Base-by-base conservation (phyloP, 37 sponge, comb jelly and placozoan genomes). In the Ephydatia muelleri region DNA sequence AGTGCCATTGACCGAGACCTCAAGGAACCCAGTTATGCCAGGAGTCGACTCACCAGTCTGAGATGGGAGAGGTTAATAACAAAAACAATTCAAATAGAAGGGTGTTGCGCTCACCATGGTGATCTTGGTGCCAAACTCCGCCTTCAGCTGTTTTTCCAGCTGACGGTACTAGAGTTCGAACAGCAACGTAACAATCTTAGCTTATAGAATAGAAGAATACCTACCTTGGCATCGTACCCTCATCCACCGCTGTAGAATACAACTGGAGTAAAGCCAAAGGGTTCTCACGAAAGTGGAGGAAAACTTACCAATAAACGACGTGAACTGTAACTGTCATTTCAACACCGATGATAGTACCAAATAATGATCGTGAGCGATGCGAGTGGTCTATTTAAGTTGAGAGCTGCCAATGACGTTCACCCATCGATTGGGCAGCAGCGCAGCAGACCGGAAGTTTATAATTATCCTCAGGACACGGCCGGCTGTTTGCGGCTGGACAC, bases 151-250 rank as follows among this genome's bases (percentile, higher is more conserved):
- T 13, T 57, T 57, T 57, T 57, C 19, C 19, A 57, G 57, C 57
- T 57, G 57, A 57, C 19, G 19, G 57, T 57, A 57, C 57, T 57
- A 14, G 57, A 57, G n/a, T 57, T 13, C 57, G 16, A 57, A 57
- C n/a, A n/a, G n/a, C n/a, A n/a, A n/a, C n/a, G n/a, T n/a, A n/a
- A n/a, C n/a, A n/a, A n/a, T n/a, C n/a, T n/a, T n/a, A n/a, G n/a
- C n/a, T 5, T 14, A 16, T 64, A 25, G 65, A 48, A 66, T 9
- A 25, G 0, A 19, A 32, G 28, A 38, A 12, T 9, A 43, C 92
- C 85, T 78, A 92, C 92, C 89, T 77, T 85, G 70, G 80, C 22
- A 34, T 76, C 84, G 93, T 93, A 93, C 83, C 93, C 93, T 93
- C 93, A 93, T 93, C 93, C 93, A 88, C 93, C 93, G 68, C 93